A percentile compares a stretch with the other conserved stretches of the same genome.
phyloP scores from a whole-genome alignment of 2,797 vertebrate species.

The Distichodus sexfasciatus region DNA sequence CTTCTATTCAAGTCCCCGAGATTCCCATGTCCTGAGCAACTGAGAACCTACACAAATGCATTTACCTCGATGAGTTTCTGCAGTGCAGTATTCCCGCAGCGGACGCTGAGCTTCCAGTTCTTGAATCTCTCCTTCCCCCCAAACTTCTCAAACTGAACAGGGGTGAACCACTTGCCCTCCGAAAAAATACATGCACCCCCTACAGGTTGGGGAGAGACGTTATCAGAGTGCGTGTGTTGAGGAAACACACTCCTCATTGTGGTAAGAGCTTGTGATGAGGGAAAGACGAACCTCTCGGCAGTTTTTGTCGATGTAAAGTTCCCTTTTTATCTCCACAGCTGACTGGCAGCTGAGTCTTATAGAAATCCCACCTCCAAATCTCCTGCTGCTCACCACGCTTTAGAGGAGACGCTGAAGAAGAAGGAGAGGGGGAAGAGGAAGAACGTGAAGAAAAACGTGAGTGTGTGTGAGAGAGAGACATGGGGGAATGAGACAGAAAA shows the following conservation, averaged over 20 bases:
- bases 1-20: no score
- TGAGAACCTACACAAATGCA: background rate
- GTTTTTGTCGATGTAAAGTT: slow-evolving; percentile 47
- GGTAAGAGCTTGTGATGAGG: no score
- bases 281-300: slow-evolving; percentile 60
- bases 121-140: slow-evolving; percentile 49
- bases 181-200: slow-evolving; percentile 61
- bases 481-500: background rate
- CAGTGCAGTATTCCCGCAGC: slow-evolving; percentile 47
- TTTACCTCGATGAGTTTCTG: slow-evolving; percentile 64
- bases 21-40: no score
- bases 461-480: background rate
- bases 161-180: slow-evolving; percentile 55
- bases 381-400: slow-evolving; percentile 54
- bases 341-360: slow-evolving; percentile 60
- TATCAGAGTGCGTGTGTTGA: no score
- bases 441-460: background rate
- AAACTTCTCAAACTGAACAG: slow-evolving; percentile 60
- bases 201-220: no score
- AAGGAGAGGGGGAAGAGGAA: background rate
- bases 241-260: no score
- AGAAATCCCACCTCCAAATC: slow-evolving; percentile 62
- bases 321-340: slow-evolving; percentile 58
- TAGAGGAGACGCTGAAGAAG: slow-evolving; percentile 54
- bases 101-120: slow-evolving; percentile 72